phyloP scores from a whole-genome alignment of 2,888 invertebrate genomes.

The Ectropis crepuscularia region DNA sequence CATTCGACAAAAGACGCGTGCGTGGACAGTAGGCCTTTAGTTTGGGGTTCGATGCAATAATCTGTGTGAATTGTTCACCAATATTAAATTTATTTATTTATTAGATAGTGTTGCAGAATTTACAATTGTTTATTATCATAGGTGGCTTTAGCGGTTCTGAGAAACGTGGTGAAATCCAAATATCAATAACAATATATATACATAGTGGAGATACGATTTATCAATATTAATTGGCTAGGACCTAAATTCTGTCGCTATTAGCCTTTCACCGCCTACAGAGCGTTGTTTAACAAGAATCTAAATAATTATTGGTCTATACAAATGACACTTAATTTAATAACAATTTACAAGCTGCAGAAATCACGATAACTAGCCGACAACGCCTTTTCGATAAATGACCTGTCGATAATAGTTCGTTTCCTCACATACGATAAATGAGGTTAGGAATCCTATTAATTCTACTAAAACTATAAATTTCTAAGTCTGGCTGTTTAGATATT shows the following conservation, averaged over 20 bases:
- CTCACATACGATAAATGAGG: constrained; percentile 36
- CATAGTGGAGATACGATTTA: neutral
- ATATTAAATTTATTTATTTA: too few species aligned
- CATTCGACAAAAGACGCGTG: too few species aligned
- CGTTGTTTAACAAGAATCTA: constrained; percentile 8
- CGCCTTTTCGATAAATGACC: constrained; percentile 51
- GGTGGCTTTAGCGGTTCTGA: too few species aligned
- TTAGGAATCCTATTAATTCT: neutral
- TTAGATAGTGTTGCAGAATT: too few species aligned
- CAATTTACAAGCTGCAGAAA: constrained; percentile 21
- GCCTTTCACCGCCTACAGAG: constrained; percentile 5
- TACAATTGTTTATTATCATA: too few species aligned
- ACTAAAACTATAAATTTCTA: neutral
- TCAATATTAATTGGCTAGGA: constrained; percentile 4
- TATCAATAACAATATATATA: too few species aligned
- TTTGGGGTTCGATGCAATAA: too few species aligned
- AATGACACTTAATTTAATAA: constrained; percentile 21
- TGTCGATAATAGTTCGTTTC: constrained; percentile 34
- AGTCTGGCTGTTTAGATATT: too few species aligned
- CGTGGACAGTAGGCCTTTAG: too few species aligned
- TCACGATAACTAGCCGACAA: constrained; percentile 41
- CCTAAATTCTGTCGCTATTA: constrained; percentile 5
- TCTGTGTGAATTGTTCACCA: too few species aligned
- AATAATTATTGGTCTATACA: constrained; percentile 14
- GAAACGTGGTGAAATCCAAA: too few species aligned